A percentile compares a stretch with the other conserved stretches of the same genome.
These are phyloP conservation scores for Alouatta palliata DNA, from an alignment of 2,113 vertebrate species.

Conservation along the genomic window DNA sequence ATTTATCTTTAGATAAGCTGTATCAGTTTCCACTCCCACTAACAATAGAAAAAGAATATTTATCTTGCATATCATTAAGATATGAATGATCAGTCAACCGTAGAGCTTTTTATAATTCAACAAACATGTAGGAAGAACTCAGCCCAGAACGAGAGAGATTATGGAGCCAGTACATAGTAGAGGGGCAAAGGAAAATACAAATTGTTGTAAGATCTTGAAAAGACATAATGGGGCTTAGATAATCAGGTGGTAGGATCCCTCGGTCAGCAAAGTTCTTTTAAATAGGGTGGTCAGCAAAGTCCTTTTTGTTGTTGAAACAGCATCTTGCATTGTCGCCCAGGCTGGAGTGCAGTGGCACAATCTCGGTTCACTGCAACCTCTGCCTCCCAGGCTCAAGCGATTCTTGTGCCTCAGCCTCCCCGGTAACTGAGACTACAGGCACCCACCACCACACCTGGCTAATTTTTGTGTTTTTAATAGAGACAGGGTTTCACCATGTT, in stretches of 20 bases:
- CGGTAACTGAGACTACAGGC: too few relatives aligned
- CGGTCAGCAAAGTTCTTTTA: neutral
- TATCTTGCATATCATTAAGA: neutral
- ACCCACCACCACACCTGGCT: too few relatives aligned
- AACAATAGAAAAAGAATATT: neutral
- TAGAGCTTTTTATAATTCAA: neutral
- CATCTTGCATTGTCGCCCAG: too few relatives aligned
- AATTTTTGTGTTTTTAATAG: too few relatives aligned
- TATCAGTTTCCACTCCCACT: neutral
- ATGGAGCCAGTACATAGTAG: neutral
- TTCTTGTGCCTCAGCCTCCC: too few relatives aligned
- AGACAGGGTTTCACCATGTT: too few relatives aligned
- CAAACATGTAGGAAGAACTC: neutral
- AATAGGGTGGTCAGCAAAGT: neutral
- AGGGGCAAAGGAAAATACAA: neutral
- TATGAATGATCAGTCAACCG: neutral
- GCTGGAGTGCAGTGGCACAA: too few relatives aligned
- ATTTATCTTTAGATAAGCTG: neutral
- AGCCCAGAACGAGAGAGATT: neutral
- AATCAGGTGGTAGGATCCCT: neutral
- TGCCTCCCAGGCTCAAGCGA: too few relatives aligned
- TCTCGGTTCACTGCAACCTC: too few relatives aligned
- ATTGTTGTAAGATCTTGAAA: neutral
- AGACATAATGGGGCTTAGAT: neutral
- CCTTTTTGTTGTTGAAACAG: neutral